Evolutionary conservation across 1,140 invertebrate species (phyloP).

Genomic region (Drosophila sturtevanti): DNA sequence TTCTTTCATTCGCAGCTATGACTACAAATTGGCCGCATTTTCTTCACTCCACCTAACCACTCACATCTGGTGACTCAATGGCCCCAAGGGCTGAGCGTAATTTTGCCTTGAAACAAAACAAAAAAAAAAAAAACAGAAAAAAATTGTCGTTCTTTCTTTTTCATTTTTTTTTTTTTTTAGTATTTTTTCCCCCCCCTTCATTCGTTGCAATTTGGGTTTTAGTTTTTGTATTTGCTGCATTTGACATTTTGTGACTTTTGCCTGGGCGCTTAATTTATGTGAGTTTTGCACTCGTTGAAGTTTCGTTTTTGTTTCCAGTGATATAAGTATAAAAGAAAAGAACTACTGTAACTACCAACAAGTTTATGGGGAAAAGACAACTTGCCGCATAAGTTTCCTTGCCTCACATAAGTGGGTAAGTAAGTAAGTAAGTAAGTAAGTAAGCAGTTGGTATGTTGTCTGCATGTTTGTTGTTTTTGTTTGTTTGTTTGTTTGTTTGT

Average conservation of each 20-base stretch:
- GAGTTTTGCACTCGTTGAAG: constrained; percentile 63
- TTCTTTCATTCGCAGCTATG: constrained; percentile 16
- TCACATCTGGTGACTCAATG: constrained; percentile 51
- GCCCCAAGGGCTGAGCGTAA: constrained; percentile 28
- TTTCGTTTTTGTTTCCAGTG: constrained; percentile 60
- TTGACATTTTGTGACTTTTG: constrained; percentile 78
- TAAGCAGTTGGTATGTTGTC: constrained; percentile 34
- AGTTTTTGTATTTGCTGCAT: constrained; percentile 60
- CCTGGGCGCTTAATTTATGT: constrained; percentile 73
- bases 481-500: constrained; percentile 43
- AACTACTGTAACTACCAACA: constrained; percentile 56
- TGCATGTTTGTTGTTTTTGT: constrained; percentile 64
- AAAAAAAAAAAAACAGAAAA: not conserved
- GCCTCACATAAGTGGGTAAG: constrained; percentile 69
- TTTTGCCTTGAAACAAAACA: constrained; percentile 23
- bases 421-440: constrained; percentile 46
- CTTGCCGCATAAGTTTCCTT: constrained; percentile 72
- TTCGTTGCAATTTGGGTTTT: constrained; percentile 57
- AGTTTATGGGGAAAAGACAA: constrained; percentile 71
- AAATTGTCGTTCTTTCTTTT: not conserved
- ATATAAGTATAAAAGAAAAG: constrained; percentile 20
- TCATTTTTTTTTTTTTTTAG: constrained; percentile 18
- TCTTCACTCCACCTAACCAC: constrained; percentile 32
- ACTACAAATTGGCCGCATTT: constrained; percentile 77
- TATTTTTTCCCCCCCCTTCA: constrained; percentile 21